Percentiles rank a stretch among this genome's conserved stretches.
Conservation (phyloP, 1,140 invertebrate genomes). For the Pseudomyrmex pallidus region DNA sequence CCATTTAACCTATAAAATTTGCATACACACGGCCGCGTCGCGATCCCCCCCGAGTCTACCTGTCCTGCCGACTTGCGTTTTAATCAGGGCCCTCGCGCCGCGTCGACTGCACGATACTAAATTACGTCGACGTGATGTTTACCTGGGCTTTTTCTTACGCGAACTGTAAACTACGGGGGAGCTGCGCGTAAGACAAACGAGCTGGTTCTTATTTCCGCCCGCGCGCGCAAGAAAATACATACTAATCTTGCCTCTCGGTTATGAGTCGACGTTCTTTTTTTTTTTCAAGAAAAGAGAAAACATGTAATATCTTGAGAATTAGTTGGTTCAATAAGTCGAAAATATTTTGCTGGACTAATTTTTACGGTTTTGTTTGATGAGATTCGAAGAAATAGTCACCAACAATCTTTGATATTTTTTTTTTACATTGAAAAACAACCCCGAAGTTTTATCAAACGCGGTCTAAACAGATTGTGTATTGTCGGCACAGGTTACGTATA, state of each 20-base stretch:
- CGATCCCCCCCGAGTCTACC: conserved; percentile 30
- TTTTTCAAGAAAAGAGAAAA: neutral
- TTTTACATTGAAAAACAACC: neutral
- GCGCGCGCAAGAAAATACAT: conserved; percentile 3
- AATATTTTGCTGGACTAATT: neutral
- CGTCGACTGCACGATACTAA: conserved; percentile 51
- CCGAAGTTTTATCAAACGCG: neutral
- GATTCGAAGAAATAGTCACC: too few relatives aligned
- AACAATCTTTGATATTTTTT: neutral
- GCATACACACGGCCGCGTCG: conserved; percentile 66
- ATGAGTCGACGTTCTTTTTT: conserved; percentile 4
- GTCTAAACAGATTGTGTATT: neutral
- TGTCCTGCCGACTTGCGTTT: conserved; percentile 58
- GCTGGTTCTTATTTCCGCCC: conserved; percentile 33
- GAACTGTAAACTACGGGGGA: conserved; percentile 45
- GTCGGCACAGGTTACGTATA: conserved; percentile 18
- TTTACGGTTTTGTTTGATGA: too few relatives aligned
- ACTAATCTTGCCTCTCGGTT: conserved; percentile 29
- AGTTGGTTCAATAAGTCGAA: neutral
- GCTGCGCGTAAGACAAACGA: conserved; percentile 39
- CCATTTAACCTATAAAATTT: conserved; percentile 80
- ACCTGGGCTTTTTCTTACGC: conserved; percentile 54
- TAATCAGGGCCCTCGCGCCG: conserved; percentile 43
- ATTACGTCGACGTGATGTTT: conserved; percentile 56
- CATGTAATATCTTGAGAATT: neutral